Conservation (phyloP, 2,113 vertebrate species). For the Oryzias javanicus region DNA sequence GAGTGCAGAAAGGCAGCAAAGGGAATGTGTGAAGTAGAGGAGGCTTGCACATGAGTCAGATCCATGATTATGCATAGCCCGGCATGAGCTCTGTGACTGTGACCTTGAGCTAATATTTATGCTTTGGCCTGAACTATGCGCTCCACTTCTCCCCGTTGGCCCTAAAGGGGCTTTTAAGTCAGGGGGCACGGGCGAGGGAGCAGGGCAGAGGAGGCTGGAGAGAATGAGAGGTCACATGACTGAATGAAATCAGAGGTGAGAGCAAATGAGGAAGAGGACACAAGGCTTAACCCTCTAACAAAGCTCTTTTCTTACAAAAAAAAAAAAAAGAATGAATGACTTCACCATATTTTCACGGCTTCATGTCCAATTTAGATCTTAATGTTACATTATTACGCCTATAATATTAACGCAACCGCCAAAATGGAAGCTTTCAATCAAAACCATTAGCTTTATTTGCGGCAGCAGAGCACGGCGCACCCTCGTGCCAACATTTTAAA, state of each 20-base stretch:
- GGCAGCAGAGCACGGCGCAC: no score
- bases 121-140: constrained; percentile 40
- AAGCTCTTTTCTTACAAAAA: not conserved
- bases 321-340: not conserved
- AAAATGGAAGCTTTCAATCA: no score
- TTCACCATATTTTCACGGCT: not conserved
- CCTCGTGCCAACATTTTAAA: no score
- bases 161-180: constrained; percentile 48
- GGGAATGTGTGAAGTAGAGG: constrained; percentile 35
- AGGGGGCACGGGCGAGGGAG: constrained; percentile 36
- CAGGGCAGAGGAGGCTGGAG: constrained; percentile 24
- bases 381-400: not conserved
- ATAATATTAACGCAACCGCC: no score
- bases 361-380: not conserved
- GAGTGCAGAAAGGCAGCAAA: not conserved
- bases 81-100: constrained; percentile 46
- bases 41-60: constrained; percentile 28
- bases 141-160: constrained; percentile 55
- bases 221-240: constrained; percentile 19
- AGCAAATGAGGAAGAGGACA: not conserved
- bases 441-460: no score
- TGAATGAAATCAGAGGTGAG: not conserved
- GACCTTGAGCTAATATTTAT: constrained; percentile 76
- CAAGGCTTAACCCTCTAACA: not conserved
- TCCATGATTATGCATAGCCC: constrained; percentile 64